Conservation (phyloP, 2,888 invertebrate genomes). For the Mechanitis messenoides region DNA sequence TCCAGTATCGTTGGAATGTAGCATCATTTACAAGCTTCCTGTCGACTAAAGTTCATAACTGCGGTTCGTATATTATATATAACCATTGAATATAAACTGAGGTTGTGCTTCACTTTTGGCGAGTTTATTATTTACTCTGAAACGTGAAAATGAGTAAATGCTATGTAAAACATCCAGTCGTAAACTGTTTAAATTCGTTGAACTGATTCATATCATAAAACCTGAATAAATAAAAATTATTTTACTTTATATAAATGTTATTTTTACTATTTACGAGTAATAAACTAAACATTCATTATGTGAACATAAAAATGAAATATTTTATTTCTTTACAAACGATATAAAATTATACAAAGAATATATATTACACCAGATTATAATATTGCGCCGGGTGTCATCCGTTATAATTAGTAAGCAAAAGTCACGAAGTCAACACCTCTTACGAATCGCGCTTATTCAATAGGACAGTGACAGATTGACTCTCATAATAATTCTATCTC, state of each 20-base stretch:
- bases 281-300: too few relatives aligned
- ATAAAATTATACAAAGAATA: constrained; percentile 1
- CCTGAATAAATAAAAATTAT: too few relatives aligned
- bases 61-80: constrained; percentile 14
- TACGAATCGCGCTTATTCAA: constrained; percentile 67
- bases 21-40: constrained; percentile 23
- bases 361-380: too few relatives aligned
- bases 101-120: constrained; percentile 20
- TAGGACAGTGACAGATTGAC: constrained; percentile 73
- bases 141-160: constrained; percentile 18
- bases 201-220: background rate
- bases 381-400: constrained; percentile 42
- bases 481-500: constrained; percentile 39
- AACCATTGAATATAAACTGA: constrained; percentile 15
- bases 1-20: constrained; percentile 13
- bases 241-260: too few relatives aligned
- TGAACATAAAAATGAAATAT: too few relatives aligned
- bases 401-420: constrained; percentile 56
- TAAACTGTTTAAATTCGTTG: background rate
- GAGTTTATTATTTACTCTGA: constrained; percentile 22
- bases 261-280: too few relatives aligned
- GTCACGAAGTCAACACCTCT: constrained; percentile 55
- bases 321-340: background rate
- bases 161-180: background rate
- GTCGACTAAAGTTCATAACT: constrained; percentile 28